These are phyloP conservation scores for Ruditapes philippinarum DNA, from an alignment of 1,140 invertebrate species.

Conservation along the genomic window DNA sequence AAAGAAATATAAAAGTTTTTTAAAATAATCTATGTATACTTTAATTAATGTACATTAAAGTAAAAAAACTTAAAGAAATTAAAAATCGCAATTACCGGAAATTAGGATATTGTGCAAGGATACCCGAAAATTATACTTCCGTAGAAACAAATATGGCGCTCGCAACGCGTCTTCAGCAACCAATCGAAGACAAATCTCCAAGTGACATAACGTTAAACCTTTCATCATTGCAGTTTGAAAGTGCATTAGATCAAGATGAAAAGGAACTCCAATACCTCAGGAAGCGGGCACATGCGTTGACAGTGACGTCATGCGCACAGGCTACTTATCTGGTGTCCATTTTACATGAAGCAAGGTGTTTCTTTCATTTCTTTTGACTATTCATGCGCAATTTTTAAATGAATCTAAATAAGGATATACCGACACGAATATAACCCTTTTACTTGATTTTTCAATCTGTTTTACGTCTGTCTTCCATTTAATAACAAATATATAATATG, in stretches of 20 bases:
- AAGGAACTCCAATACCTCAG: slow-evolving; percentile 74
- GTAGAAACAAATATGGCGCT: slow-evolving; percentile 81
- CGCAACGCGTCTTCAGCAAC: slow-evolving; percentile 67
- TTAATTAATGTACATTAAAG: too few relatives aligned
- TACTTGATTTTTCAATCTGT: too few relatives aligned
- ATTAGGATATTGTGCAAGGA: background rate
- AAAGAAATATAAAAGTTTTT: too few relatives aligned
- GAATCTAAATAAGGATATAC: too few relatives aligned
- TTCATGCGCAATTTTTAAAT: too few relatives aligned
- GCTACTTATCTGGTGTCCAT: slow-evolving; percentile 76
- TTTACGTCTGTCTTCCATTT: too few relatives aligned
- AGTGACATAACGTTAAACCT: slow-evolving; percentile 78
- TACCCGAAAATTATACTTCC: slow-evolving; percentile 36
- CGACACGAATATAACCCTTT: too few relatives aligned
- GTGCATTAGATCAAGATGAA: slow-evolving; percentile 77
- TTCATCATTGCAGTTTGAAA: slow-evolving; percentile 78
- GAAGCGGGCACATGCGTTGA: slow-evolving; percentile 74
- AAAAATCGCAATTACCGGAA: background rate
- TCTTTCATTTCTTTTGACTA: too few relatives aligned
- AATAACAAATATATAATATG: too few relatives aligned
- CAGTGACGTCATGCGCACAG: slow-evolving; percentile 78
- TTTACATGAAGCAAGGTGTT: slow-evolving; percentile 75
- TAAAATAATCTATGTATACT: too few relatives aligned
- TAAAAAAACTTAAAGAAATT: background rate
- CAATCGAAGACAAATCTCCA: slow-evolving; percentile 54